Percentiles rank a stretch among this genome's conserved stretches.
phyloP scores from a whole-genome alignment of 2,888 invertebrate species.

The Galeruca laticollis region DNA sequence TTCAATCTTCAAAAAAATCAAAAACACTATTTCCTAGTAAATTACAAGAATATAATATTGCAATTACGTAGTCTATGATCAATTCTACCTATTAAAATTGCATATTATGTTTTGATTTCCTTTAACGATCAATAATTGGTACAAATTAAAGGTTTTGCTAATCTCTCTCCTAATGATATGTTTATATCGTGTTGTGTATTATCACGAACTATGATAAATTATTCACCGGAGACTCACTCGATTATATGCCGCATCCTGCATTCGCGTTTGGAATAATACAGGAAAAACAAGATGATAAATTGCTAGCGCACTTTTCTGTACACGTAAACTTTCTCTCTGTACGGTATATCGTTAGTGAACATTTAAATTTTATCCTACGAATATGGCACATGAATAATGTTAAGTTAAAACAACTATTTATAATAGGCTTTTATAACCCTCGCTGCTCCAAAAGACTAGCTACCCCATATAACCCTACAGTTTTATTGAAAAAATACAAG shows the following conservation, averaged over 20 bases:
- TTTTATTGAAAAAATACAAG: too few relatives aligned
- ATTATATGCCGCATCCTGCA: constrained; percentile 16
- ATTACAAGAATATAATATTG: background rate
- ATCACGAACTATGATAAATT: constrained; percentile 28
- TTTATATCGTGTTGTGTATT: constrained; percentile 26
- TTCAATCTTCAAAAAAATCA: background rate
- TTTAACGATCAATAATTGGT: constrained; percentile 19
- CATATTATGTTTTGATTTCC: constrained; percentile 10
- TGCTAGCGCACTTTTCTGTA: background rate
- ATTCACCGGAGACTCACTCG: constrained; percentile 12
- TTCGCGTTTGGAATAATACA: constrained; percentile 4
- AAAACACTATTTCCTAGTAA: background rate
- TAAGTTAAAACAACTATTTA: too few relatives aligned
- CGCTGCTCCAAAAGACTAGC: too few relatives aligned
- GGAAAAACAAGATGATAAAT: constrained; percentile 14
- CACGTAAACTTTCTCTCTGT: background rate
- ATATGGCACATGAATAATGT: too few relatives aligned
- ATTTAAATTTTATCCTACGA: too few relatives aligned
- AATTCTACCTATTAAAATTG: background rate
- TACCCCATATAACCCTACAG: too few relatives aligned
- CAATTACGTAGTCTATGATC: background rate
- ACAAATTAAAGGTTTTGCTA: constrained; percentile 23
- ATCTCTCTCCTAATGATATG: constrained; percentile 23
- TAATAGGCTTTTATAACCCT: too few relatives aligned
- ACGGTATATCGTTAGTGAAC: background rate